These are phyloP conservation scores for Girardinichthys multiradiatus DNA, from an alignment of 2,113 vertebrate species.

Conservation along the genomic window DNA sequence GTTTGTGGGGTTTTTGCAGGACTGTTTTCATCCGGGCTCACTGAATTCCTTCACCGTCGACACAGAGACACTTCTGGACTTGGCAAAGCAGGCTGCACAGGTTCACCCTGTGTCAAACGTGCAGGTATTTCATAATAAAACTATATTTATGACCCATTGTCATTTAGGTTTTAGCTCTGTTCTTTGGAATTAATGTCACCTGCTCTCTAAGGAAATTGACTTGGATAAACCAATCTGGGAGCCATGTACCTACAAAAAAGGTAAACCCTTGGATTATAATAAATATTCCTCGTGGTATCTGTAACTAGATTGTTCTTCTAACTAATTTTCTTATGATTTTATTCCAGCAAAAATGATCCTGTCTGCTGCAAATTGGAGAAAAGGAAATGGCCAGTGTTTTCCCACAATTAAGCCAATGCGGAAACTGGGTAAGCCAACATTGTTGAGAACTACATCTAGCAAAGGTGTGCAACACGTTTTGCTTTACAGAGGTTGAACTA, in stretches of 20 bases:
- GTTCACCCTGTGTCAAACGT: background rate
- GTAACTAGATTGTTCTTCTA: background rate
- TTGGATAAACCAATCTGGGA: slow-evolving; percentile 16
- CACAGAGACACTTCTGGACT: slow-evolving; percentile 48
- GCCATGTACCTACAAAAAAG: background rate
- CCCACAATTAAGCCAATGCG: background rate
- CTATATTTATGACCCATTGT: background rate
- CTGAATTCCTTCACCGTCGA: background rate
- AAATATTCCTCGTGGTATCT: background rate
- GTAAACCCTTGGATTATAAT: slow-evolving; percentile 30
- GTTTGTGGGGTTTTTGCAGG: slow-evolving; percentile 30
- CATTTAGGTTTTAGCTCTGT: background rate
- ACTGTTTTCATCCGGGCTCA: slow-evolving; percentile 46
- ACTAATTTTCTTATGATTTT: background rate
- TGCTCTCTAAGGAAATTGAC: slow-evolving; percentile 15
- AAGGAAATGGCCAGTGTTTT: background rate
- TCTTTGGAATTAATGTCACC: background rate
- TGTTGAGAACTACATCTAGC: background rate
- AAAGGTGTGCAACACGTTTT: background rate
- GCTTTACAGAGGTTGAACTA: too few relatives aligned
- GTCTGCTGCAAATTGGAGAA: background rate
- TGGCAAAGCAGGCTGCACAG: slow-evolving; percentile 55
- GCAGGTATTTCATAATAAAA: slow-evolving; percentile 49
- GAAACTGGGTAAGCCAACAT: slow-evolving; percentile 49
- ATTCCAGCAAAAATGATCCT: slow-evolving; percentile 12